Percentiles rank a stretch among this genome's conserved stretches.
Conservation (phyloP, 2,797 vertebrate species). For the Coranthus polyacanthus region DNA sequence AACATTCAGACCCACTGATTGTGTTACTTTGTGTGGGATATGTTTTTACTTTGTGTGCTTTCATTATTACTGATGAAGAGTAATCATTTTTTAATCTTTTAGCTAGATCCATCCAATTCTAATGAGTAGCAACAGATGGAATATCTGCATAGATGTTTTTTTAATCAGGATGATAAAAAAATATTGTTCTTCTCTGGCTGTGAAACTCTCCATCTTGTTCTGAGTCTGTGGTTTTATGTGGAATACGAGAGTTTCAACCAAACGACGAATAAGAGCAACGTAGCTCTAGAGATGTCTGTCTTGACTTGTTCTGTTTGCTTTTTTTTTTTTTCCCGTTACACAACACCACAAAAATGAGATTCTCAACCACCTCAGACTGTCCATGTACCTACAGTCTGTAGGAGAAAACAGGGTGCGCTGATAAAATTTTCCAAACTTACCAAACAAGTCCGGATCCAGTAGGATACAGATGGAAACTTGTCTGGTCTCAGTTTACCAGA, state of each 20-base stretch:
- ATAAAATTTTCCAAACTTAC: constrained; percentile 7
- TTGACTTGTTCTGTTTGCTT: constrained; percentile 32
- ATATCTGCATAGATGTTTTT: constrained; percentile 70
- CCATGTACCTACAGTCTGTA: background rate
- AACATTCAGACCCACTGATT: constrained; percentile 51
- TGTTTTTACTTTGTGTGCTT: constrained; percentile 53
- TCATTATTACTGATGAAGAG: constrained; percentile 70
- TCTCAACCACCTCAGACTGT: background rate
- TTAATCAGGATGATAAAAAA: constrained; percentile 59
- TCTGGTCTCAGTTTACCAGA: too few relatives aligned
- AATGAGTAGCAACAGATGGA: constrained; percentile 73
- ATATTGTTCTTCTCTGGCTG: constrained; percentile 54
- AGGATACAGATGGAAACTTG: constrained; percentile 12
- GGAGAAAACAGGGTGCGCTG: constrained; percentile 4
- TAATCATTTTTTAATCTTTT: constrained; percentile 72
- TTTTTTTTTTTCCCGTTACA: constrained; percentile 33
- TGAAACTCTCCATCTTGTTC: constrained; percentile 35
- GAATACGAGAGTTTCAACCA: too few relatives aligned
- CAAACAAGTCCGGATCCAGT: constrained; percentile 13
- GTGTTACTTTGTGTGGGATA: constrained; percentile 51
- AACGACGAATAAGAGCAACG: background rate
- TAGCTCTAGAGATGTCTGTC: constrained; percentile 14
- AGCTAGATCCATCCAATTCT: constrained; percentile 59
- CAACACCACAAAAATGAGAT: constrained; percentile 32
- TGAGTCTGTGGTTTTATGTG: constrained; percentile 7